Conservation (phyloP, 2,797 vertebrate species). For the Simalia tracyae region DNA sequence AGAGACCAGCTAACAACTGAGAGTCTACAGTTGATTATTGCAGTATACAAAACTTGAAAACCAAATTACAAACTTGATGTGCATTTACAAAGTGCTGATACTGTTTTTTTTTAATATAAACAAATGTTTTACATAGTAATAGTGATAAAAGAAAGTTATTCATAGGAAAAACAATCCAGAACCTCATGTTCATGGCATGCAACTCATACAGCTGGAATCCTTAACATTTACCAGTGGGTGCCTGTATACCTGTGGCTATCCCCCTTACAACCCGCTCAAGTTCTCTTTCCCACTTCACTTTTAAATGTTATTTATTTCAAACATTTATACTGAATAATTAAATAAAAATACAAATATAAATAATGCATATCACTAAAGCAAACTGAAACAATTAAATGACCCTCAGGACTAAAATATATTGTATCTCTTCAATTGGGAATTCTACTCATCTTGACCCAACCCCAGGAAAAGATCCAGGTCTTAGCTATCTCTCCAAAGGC, state of each 20-base stretch:
- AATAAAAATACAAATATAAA: background rate
- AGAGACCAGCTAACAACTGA: background rate
- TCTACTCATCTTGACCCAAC: background rate
- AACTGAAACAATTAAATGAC: background rate
- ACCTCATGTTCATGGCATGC: background rate
- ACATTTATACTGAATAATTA: background rate
- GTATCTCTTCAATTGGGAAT: background rate
- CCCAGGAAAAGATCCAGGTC: background rate
- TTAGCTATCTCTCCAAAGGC: background rate
- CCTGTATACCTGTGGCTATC: background rate
- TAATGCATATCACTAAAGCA: background rate
- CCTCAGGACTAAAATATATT: background rate
- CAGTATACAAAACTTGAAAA: background rate
- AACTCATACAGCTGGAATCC: fast-evolving
- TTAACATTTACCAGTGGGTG: background rate
- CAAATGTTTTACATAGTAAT: background rate
- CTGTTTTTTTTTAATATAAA: background rate
- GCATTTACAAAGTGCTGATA: background rate
- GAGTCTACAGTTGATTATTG: background rate
- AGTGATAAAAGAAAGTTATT: background rate
- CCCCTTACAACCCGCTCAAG: background rate
- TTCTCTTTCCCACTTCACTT: background rate
- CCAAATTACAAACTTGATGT: background rate
- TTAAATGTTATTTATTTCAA: background rate
- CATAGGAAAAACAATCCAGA: background rate